A percentile compares a stretch with the other conserved stretches of the same genome.
Conservation (phyloP, 2,797 vertebrate genomes). For the Pogoniulus pusillus region DNA sequence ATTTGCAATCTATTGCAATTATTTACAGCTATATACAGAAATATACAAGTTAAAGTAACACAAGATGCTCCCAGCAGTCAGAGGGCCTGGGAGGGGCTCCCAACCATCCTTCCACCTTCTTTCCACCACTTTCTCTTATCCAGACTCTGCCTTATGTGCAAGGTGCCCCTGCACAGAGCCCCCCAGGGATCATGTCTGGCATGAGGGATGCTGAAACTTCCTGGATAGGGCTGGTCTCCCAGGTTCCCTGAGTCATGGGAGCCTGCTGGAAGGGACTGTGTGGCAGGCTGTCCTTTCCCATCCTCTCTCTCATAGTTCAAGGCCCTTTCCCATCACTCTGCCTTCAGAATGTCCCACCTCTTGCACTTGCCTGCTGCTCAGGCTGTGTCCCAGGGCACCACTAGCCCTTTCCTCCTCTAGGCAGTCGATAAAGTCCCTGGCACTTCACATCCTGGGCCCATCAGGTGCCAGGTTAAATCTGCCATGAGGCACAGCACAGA, state of each 20-base stretch:
- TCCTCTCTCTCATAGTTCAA: background rate
- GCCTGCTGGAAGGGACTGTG: background rate
- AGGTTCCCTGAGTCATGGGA: background rate
- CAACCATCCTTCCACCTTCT: too few relatives aligned
- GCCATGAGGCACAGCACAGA: background rate
- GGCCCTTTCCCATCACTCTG: background rate
- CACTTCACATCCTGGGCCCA: background rate
- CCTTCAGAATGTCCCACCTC: background rate
- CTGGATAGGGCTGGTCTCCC: background rate
- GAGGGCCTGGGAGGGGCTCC: too few relatives aligned
- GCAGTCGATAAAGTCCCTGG: background rate
- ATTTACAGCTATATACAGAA: too few relatives aligned
- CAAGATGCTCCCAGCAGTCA: too few relatives aligned
- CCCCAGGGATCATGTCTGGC: background rate
- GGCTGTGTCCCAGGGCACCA: background rate
- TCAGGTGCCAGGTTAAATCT: background rate
- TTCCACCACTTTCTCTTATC: too few relatives aligned
- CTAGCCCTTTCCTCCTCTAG: background rate
- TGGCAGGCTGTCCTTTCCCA: background rate
- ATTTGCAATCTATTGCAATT: too few relatives aligned
- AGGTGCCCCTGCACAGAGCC: background rate
- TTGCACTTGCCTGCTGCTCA: rapidly evolving
- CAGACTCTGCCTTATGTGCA: too few relatives aligned
- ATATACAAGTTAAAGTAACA: too few relatives aligned
- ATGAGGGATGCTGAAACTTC: background rate